Evolutionary conservation across 2,113 vertebrate species (phyloP).

Genomic region (Heterocephalus glaber): DNA sequence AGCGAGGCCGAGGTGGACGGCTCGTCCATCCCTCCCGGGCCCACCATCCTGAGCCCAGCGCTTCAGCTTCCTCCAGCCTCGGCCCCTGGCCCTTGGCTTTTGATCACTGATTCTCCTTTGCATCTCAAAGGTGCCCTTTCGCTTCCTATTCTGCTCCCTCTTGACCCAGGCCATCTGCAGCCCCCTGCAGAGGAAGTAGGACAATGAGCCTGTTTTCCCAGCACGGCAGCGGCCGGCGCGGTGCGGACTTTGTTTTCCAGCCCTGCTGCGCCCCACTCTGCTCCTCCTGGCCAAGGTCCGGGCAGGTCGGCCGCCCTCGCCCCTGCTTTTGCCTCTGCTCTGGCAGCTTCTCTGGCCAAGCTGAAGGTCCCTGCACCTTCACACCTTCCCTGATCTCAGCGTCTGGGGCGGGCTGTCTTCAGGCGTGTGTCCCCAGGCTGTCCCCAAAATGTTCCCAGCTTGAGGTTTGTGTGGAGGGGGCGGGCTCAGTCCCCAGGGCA

Average conservation of each 20-base stretch:
- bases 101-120: not conserved
- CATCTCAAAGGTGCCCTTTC: not conserved
- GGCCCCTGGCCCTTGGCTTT: not conserved
- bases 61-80: not conserved
- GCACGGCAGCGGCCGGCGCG: too few relatives aligned
- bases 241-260: not conserved
- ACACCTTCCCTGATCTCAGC: not conserved
- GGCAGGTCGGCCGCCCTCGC: not conserved
- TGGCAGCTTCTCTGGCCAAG: not conserved
- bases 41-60: not conserved
- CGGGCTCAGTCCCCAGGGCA: not conserved
- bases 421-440: not conserved
- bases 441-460: not conserved
- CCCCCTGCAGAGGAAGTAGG: constrained; percentile 1
- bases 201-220: constrained; percentile 63
- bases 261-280: not conserved
- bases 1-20: too few relatives aligned
- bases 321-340: not conserved
- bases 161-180: not conserved
- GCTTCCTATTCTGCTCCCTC: not conserved
- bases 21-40: not conserved
- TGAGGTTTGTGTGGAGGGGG: not conserved
- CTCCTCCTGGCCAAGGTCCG: not conserved
- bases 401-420: not conserved
- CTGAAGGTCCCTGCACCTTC: not conserved